Evolutionary conservation across 2,888 invertebrate genomes (phyloP), one percentile per base, ranked within the genome.

Genomic region (Drosophila suboccidentalis): DNA sequence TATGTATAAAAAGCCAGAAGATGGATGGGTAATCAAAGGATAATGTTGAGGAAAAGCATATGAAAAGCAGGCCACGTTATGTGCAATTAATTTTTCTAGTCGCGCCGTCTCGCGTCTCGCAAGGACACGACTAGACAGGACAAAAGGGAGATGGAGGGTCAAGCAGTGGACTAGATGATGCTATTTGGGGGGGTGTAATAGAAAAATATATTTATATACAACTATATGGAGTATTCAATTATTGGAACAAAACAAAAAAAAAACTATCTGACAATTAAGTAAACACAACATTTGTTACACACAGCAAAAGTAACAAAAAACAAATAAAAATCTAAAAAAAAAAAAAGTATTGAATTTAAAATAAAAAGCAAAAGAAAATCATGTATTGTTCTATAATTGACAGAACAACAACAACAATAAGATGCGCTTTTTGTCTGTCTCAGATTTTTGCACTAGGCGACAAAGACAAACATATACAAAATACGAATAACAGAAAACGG

Each of bases 121-220:
- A 43, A 59, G 53, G 57, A 71, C 55, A 57, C 64, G 67, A 47
- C 68, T 39, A 53, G 71, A 60, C 55, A 50, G 60, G 54, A 72
- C 50, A 41, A 41, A 34, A 38, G 36, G 59, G 34, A 32, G 39
- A 22, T 26, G 8, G 26, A 26, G 32, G 22, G 68, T 60, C 47
- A 51, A 59, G 53, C 46, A 43, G 63, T 65, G 58, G 55, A 75
- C 67, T 74, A 66, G 74, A 62, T 60, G 77, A 70, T 64, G 73
- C 65, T 63, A 80, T 69, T 78, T 55, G 64, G 59, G 53, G 53
- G 71, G 71, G 70, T 79, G 78, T 88, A 75, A 88, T 84, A 84
- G 84, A 88, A 88, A 84, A 84, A 84, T 88, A 84, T 84, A 84
- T 84, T 84, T 84, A 84, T 84, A 88, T 84, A 84, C 81, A 84